Conservation (phyloP, 2,113 vertebrate genomes). For the Paracanthobrama guichenoti region DNA sequence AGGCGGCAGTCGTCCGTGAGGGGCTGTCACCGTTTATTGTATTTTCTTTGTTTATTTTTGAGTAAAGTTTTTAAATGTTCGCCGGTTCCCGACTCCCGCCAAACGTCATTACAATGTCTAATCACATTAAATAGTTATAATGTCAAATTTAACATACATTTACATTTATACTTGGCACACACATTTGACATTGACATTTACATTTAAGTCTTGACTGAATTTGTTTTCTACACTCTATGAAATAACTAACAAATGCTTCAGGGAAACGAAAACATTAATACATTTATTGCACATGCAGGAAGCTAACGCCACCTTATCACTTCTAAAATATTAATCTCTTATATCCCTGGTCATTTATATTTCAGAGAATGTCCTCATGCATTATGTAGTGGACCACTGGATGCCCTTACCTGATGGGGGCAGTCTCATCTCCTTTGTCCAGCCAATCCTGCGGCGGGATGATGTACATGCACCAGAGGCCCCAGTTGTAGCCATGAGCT, state of each 20-base stretch:
- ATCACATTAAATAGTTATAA: too few species aligned
- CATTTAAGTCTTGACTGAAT: not conserved
- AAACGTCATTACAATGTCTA: too few species aligned
- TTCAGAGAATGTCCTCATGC: conserved; percentile 70
- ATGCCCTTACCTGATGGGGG: conserved; percentile 89
- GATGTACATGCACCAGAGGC: conserved; percentile 99
- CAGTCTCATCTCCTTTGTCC: conserved; percentile 92
- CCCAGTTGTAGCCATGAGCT: conserved; percentile 98
- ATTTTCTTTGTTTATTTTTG: too few species aligned
- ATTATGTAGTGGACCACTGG: conserved; percentile 58
- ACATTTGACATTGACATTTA: too few species aligned
- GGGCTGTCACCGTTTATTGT: too few species aligned
- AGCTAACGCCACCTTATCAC: conserved; percentile 45
- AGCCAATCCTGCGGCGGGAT: conserved; percentile 96
- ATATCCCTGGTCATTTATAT: conserved; percentile 68
- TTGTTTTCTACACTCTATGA: not conserved
- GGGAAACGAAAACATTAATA: conserved; percentile 16
- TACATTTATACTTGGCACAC: too few species aligned
- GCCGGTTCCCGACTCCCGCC: too few species aligned
- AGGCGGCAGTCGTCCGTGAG: too few species aligned
- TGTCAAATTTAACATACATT: too few species aligned
- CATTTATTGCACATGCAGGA: conserved; percentile 39
- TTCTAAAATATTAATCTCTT: conserved; percentile 68
- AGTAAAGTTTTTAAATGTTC: too few species aligned
- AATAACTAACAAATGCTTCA: not conserved